phyloP scores from a whole-genome alignment of 2,888 invertebrate species.

The Ormyrus labotus region DNA sequence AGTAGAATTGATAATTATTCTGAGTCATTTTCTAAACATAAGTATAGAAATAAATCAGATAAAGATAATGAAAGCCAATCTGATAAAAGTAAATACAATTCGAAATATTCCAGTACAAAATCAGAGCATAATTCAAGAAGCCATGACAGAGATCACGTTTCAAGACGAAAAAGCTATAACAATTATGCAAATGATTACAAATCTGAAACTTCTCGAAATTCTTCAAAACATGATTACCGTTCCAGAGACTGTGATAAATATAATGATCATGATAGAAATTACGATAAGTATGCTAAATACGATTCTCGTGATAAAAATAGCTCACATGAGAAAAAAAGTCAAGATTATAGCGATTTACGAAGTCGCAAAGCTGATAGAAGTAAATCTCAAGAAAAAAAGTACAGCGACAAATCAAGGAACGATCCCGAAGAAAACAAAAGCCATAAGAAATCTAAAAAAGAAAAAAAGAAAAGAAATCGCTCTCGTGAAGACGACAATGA shows the following conservation, averaged over 20 bases:
- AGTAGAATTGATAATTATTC: not conserved
- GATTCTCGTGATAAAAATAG: constrained; percentile 12
- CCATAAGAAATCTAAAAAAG: constrained; percentile 35
- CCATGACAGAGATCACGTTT: constrained; percentile 1
- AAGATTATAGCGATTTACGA: not conserved
- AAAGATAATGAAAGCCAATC: not conserved
- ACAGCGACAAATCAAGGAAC: not conserved
- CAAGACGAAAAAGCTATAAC: constrained; percentile 7
- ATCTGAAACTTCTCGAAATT: constrained; percentile 4
- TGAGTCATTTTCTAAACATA: not conserved
- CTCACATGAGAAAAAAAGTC: no score
- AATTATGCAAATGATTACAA: constrained; percentile 4
- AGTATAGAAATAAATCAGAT: not conserved
- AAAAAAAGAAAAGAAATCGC: constrained; percentile 16
- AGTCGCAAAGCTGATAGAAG: constrained; percentile 10
- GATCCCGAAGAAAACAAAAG: constrained; percentile 4
- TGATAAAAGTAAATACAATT: not conserved
- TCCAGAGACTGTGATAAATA: constrained; percentile 22
- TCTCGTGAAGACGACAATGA: not conserved
- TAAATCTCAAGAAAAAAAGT: constrained; percentile 18
- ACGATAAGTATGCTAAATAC: not conserved
- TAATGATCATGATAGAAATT: not conserved
- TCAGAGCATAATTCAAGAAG: not conserved
- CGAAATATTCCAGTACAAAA: not conserved
- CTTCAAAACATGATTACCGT: constrained; percentile 1